phyloP scores from a whole-genome alignment of 2,113 vertebrate species.

The Oryzias curvinotus region DNA sequence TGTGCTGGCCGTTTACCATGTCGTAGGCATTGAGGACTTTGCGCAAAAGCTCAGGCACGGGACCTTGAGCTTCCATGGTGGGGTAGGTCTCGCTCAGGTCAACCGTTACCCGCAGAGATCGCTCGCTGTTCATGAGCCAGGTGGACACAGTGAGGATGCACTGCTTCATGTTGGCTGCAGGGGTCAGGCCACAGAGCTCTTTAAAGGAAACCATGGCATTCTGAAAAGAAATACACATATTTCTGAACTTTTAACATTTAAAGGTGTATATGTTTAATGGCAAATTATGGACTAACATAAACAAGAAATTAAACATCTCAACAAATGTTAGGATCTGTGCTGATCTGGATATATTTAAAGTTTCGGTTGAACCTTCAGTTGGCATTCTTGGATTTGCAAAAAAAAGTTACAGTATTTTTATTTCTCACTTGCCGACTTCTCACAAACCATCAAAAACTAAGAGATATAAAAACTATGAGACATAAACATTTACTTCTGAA shows the following conservation, averaged over 20 bases:
- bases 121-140: constrained; percentile 89
- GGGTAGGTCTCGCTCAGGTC: constrained; percentile 88
- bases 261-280: too few species aligned
- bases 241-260: too few species aligned
- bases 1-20: constrained; percentile 68
- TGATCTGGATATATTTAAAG: neutral
- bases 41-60: constrained; percentile 86
- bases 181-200: constrained; percentile 89
- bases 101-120: constrained; percentile 79
- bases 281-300: too few species aligned
- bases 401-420: constrained; percentile 5
- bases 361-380: neutral
- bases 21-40: constrained; percentile 91
- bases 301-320: too few species aligned
- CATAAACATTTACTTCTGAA: constrained; percentile 2
- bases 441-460: neutral
- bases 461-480: neutral
- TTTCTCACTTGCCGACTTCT: neutral
- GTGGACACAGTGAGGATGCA: constrained; percentile 88
- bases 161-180: constrained; percentile 92
- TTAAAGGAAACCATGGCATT: constrained; percentile 93
- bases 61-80: constrained; percentile 87
- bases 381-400: neutral
- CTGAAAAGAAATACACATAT: constrained; percentile 57
- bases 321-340: too few species aligned